Percentiles rank a stretch among this genome's conserved stretches.
Evolutionary conservation across 1,140 invertebrate species (phyloP).

Genomic region (Spodoptera frugiperda): DNA sequence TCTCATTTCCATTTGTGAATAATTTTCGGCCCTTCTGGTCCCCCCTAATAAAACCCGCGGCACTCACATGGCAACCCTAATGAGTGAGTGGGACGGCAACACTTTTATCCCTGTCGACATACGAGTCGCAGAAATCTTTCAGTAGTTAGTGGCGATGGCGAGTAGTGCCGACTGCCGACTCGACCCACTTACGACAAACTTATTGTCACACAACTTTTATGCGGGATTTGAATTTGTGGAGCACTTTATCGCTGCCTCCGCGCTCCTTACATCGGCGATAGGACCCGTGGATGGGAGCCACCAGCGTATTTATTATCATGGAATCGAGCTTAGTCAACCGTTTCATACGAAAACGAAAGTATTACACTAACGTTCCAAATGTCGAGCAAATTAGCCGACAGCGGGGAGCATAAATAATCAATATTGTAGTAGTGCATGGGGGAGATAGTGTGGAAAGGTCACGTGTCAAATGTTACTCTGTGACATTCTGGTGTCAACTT

Average conservation of each 20-base stretch:
- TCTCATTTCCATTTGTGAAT: slow-evolving; percentile 47
- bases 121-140: slow-evolving; percentile 47
- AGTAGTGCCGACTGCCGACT: slow-evolving; percentile 36
- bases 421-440: too few species aligned
- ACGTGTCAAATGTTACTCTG: too few species aligned
- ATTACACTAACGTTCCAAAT: too few species aligned
- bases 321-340: too few species aligned
- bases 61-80: slow-evolving; percentile 31
- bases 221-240: slow-evolving; percentile 42
- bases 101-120: neutral
- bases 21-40: slow-evolving; percentile 35
- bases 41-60: slow-evolving; percentile 37
- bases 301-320: too few species aligned
- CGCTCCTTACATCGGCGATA: slow-evolving; percentile 1
- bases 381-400: too few species aligned
- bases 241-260: slow-evolving; percentile 26
- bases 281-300: neutral
- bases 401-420: too few species aligned
- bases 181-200: slow-evolving; percentile 51
- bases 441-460: too few species aligned
- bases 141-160: slow-evolving; percentile 45
- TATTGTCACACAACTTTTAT: slow-evolving; percentile 51
- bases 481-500: too few species aligned
- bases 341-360: too few species aligned
- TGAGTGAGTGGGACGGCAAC: slow-evolving; percentile 9